phyloP scores from a whole-genome alignment of 2,888 invertebrate species.

The Diarsia brunnea region DNA sequence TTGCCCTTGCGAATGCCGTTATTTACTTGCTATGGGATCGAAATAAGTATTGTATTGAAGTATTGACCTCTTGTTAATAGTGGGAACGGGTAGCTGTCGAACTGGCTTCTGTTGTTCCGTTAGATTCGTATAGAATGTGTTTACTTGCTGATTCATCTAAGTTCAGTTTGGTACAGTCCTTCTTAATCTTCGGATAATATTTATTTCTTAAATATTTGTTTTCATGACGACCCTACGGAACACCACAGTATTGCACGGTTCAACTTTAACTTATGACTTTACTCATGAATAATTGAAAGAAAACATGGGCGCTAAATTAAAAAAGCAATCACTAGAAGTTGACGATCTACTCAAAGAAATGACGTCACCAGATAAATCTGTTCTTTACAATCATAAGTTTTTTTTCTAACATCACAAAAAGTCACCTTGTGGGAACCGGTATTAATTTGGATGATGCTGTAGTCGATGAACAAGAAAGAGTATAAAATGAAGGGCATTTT shows the following conservation, averaged over 20 bases:
- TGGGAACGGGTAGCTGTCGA: slow-evolving; percentile 26
- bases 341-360: slow-evolving; percentile 43
- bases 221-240: slow-evolving; percentile 14
- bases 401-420: slow-evolving; percentile 68
- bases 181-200: background rate
- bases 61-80: slow-evolving; percentile 23
- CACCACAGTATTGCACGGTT: background rate
- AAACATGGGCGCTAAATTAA: slow-evolving; percentile 19
- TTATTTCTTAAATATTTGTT: background rate
- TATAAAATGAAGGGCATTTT: slow-evolving; percentile 73
- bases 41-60: slow-evolving; percentile 7
- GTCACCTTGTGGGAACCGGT: slow-evolving; percentile 79
- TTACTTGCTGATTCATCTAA: slow-evolving; percentile 28
- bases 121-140: slow-evolving; percentile 23
- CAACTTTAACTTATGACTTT: background rate
- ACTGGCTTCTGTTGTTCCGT: slow-evolving; percentile 16
- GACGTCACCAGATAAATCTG: slow-evolving; percentile 55
- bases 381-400: slow-evolving; percentile 61
- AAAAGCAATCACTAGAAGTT: slow-evolving; percentile 41
- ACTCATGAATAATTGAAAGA: slow-evolving; percentile 24
- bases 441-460: slow-evolving; percentile 62
- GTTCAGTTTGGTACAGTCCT: background rate
- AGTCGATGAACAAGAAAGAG: slow-evolving; percentile 69
- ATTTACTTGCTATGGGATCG: slow-evolving; percentile 4
- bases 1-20: slow-evolving; percentile 10